Base-by-base conservation (phyloP, 2,888 invertebrate species). In the Hydrotaea diabolus region DNA sequence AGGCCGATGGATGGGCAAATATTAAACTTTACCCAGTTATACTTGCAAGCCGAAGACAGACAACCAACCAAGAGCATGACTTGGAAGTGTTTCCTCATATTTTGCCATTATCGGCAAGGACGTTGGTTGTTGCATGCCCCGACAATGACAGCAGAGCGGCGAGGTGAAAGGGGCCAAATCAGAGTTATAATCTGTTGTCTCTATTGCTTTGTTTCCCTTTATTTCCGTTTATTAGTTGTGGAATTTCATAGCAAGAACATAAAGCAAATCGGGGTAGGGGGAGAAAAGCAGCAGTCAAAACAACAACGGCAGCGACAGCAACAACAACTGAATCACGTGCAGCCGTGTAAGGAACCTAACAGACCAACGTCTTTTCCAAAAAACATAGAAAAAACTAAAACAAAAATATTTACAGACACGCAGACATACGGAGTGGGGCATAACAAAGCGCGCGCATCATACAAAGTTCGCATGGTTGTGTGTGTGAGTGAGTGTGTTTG, bases 371-470 rank as follows among this genome's bases (percentile, higher is more conserved):
- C 19, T 55, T 59, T 59, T 59, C 59, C 26, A 59, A 59, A 59
- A 59, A 55, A 15, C 15, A 49, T 7, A 23, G 23, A 57, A 57
- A 23, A 21, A 23, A n/a, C n/a, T n/a, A 13, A 59, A 9, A 26
- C 0, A 59, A 15, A 59, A 15, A 59, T n/a, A 49, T 23, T 23
- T 26, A 59, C 59, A 46, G 19, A 69, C 39, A 43, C 43, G 19
- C 21, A 39, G 39, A 19, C 39, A 55, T 4, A 55, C 55, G 17
- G 2, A 55, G 21, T 39, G 21, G 23, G 21, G 36, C 31, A 74
- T 74, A 43, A 31, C 69, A 82, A 85, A 85, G 82, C 85, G 85
- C 85, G 85, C 85, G 85, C 85, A 85, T 82, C 79, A 74, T 46
- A 46, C 46, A 8, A 26, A 13, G 15, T 9, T 23, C 21, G 62